Evolutionary conservation across 2,113 vertebrate genomes (phyloP), one percentile per base, ranked within the genome.

Genomic region (Paralichthys olivaceus): DNA sequence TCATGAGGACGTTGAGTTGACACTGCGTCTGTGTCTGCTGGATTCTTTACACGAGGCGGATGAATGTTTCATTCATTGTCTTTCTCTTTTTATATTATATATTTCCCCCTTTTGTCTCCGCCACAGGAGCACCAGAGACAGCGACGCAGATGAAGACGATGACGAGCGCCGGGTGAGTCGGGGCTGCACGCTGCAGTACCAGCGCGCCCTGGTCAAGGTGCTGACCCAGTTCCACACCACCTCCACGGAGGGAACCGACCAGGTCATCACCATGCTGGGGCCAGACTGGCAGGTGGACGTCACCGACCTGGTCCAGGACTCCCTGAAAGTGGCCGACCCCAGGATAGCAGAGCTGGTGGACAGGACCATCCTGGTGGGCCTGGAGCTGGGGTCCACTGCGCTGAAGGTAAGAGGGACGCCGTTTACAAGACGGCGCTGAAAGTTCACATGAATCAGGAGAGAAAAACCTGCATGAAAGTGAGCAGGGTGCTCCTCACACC

Each of bases 211-310:
- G 1, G 93, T 99, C 49, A 96, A 96, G 88, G 97, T 99, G 71
- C 96, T 99, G 89, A 99, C 98, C 69, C 97, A 99, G 94, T 99
- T 99, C 93, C 97, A 99, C 91, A 99, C 98, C 55, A 98, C 96
- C 0, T 98, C 97, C 0, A 96, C 95, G 0, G 97, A 99, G 86
- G 97, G 97, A 81, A 97, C 95, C 0, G 94, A 95, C 87, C 98
- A 99, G 84, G 96, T 98, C 80, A 97, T 99, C 94, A 98, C 97
- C 87, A 99, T 99, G 97, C 93, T 99, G 92, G 97, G 98, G 2
- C 95, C 97, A 0, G 98, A 99, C 91, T 99, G 98, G 98, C 94
- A 97, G 91, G 97, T 99, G 91, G 98, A 99, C 32, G 97, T 99
- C 88, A 99, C 98, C 0, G 96, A 98, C 88, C 94, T 99, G 90